These are phyloP conservation scores for Pteronotus mesoamericanus DNA, from an alignment of 2,797 vertebrate genomes.

Conservation along the genomic window DNA sequence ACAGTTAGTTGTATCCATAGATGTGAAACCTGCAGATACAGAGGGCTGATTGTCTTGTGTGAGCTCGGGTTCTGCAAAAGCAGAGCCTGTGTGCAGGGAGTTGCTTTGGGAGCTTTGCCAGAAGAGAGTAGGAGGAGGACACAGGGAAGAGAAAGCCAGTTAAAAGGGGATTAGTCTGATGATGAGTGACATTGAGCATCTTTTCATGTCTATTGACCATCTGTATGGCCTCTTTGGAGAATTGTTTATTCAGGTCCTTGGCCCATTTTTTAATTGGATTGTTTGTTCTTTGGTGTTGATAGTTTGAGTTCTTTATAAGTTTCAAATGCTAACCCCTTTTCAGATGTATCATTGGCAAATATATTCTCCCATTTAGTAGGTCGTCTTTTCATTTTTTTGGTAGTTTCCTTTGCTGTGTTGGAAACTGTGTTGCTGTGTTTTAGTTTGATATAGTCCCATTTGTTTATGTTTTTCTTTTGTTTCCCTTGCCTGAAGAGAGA, in stretches of 20 bases:
- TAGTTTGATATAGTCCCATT: neutral
- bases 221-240: neutral
- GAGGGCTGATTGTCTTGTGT: neutral
- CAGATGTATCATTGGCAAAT: neutral
- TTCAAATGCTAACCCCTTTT: neutral
- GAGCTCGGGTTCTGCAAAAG: neutral
- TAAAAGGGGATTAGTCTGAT: neutral
- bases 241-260: neutral
- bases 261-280: neutral
- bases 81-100: neutral
- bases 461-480: neutral
- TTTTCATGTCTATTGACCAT: neutral
- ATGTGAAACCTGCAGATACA: neutral
- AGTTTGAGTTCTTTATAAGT: neutral
- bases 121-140: neutral
- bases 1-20: neutral
- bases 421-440: no score
- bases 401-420: neutral
- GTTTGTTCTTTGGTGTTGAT: neutral
- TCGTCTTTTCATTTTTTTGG: neutral
- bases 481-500: neutral
- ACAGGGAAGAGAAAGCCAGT: neutral
- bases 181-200: neutral
- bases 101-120: neutral
- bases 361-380: neutral